Conservation (phyloP, 64 coral and sea anemone genomes). For the Stichodactyla mertensii region DNA sequence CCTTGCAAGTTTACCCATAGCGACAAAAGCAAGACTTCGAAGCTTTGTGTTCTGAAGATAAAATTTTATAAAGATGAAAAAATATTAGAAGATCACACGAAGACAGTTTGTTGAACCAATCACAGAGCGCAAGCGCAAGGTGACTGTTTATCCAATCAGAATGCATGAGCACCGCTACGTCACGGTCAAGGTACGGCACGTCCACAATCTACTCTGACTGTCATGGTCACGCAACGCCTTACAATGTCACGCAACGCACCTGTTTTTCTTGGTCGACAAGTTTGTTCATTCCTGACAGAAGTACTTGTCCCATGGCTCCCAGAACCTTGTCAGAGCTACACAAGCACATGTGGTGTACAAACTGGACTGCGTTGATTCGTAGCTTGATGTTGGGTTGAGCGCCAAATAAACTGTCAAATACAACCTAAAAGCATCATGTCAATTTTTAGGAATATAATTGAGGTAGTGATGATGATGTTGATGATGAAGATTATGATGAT, state of each 20-base stretch:
- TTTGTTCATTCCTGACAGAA: conserved; percentile 60
- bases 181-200: no score
- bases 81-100: no score
- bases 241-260: neutral
- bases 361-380: conserved; percentile 67
- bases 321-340: conserved; percentile 91
- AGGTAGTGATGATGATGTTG: neutral
- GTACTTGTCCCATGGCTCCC: conserved; percentile 60
- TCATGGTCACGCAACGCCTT: neutral
- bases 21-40: conserved; percentile 78
- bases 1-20: conserved; percentile 91
- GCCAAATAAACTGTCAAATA: conserved; percentile 89
- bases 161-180: no score
- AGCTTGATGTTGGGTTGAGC: conserved; percentile 51
- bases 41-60: conserved; percentile 67
- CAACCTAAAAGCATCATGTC: neutral
- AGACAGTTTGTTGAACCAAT: no score
- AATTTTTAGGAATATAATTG: neutral
- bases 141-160: no score
- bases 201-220: no score
- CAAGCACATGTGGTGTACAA: conserved; percentile 89
- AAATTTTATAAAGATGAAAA: neutral
- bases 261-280: conserved; percentile 20
- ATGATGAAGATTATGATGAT: neutral
- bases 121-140: no score